Conservation (phyloP, 2,888 invertebrate species). For the Agrenia bidenticulata region DNA sequence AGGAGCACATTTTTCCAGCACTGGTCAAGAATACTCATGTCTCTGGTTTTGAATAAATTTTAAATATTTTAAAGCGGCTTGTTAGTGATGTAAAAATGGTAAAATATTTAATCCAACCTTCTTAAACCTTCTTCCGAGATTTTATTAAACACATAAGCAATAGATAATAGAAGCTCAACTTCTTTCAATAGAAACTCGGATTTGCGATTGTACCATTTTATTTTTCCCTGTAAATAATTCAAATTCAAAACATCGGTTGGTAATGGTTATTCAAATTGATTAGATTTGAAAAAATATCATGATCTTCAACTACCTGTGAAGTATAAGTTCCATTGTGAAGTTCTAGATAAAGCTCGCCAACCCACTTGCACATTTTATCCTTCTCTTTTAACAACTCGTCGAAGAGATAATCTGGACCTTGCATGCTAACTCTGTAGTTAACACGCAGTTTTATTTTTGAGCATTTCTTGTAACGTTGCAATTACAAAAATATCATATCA, state of each 20-base stretch:
- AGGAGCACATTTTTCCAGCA: constrained; percentile 59
- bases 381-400: constrained; percentile 53
- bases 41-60: no score
- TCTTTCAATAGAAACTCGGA: constrained; percentile 53
- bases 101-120: background rate
- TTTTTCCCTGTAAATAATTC: constrained; percentile 25
- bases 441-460: no score
- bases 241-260: no score
- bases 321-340: constrained; percentile 62
- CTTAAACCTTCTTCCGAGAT: background rate
- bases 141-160: background rate
- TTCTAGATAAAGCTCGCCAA: constrained; percentile 60
- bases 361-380: constrained; percentile 58
- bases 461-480: no score
- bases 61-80: no score
- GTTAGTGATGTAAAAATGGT: no score
- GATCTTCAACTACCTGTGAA: no score
- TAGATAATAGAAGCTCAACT: constrained; percentile 19
- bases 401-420: constrained; percentile 54
- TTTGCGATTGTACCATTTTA: constrained; percentile 41
- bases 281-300: no score
- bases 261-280: no score
- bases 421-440: constrained; percentile 23
- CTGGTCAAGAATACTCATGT: constrained; percentile 41
- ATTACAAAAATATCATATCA: no score